A percentile compares a stretch with the other conserved stretches of the same genome.
phyloP scores from a whole-genome alignment of 1,140 invertebrate genomes.

The Formica selysi region DNA sequence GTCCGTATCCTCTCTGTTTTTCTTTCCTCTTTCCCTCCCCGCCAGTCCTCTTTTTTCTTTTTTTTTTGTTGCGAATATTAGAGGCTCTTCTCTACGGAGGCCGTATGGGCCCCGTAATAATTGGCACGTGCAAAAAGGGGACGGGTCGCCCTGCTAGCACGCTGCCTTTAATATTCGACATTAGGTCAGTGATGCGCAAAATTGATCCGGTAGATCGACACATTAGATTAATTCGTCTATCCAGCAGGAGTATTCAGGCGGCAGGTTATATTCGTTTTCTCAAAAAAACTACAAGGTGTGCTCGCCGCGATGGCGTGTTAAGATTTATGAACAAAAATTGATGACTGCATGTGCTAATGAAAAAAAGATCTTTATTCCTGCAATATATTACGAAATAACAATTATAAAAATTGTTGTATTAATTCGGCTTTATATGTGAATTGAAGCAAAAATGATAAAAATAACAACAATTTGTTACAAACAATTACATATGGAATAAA shows the following conservation, averaged over 20 bases:
- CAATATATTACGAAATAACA: too few species aligned
- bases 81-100: slow-evolving; percentile 70
- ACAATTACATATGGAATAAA: not conserved
- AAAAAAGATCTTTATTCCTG: too few species aligned
- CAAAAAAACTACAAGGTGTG: slow-evolving; percentile 46
- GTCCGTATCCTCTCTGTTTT: slow-evolving; percentile 68
- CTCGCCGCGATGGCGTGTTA: slow-evolving; percentile 15
- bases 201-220: slow-evolving; percentile 64
- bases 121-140: slow-evolving; percentile 76
- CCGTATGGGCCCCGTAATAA: slow-evolving; percentile 79
- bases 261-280: slow-evolving; percentile 39
- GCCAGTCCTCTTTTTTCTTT: not conserved
- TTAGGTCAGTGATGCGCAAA: slow-evolving; percentile 64
- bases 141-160: slow-evolving; percentile 55
- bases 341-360: not conserved
- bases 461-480: not conserved
- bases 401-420: not conserved
- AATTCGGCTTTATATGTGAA: not conserved
- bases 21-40: not conserved
- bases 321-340: slow-evolving; percentile 36
- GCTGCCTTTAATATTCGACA: slow-evolving; percentile 57
- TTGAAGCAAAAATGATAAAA: not conserved
- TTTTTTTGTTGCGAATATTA: slow-evolving; percentile 64
- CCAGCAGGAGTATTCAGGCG: slow-evolving; percentile 31
- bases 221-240: slow-evolving; percentile 61